Percentiles rank a stretch among this genome's conserved stretches.
Conservation (phyloP, 2,113 vertebrate genomes). For the Chascanopsetta lugubris region DNA sequence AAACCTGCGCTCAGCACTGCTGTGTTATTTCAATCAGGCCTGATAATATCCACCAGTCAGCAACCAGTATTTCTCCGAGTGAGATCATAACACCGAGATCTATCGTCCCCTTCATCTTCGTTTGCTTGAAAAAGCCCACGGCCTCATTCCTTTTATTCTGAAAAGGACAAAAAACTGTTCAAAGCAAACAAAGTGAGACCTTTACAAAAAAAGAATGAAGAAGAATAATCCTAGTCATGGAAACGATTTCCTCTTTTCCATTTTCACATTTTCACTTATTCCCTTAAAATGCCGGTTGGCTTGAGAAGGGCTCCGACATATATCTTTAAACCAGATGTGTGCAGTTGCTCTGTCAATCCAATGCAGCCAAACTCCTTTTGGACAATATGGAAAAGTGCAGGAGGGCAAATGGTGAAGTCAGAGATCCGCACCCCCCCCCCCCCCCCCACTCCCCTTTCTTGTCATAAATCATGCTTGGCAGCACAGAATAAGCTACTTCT, state of each 20-base stretch:
- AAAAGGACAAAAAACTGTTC: conserved; percentile 21
- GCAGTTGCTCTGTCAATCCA: conserved; percentile 73
- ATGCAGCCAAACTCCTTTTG: conserved; percentile 67
- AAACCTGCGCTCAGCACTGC: conserved; percentile 42
- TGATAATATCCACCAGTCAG: conserved; percentile 29
- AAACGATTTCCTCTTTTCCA: conserved; percentile 37
- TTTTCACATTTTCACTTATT: conserved; percentile 54
- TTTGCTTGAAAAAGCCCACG: conserved; percentile 15
- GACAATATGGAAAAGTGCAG: conserved; percentile 73
- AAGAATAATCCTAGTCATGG: conserved; percentile 27
- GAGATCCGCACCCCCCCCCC: no score
- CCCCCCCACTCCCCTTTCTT: conserved; percentile 66
- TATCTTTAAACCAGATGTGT: conserved; percentile 73
- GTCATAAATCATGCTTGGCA: conserved; percentile 84
- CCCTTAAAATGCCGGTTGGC: conserved; percentile 42
- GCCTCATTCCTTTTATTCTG: conserved; percentile 5
- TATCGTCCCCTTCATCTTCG: conserved; percentile 13
- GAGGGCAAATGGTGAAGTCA: conserved; percentile 81
- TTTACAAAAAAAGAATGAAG: conserved; percentile 6
- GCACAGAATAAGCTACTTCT: conserved; percentile 81
- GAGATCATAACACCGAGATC: conserved; percentile 16
- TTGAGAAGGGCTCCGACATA: conserved; percentile 22
- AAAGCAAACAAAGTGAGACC: conserved; percentile 1
- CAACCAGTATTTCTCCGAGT: conserved; percentile 21
- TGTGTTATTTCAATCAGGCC: conserved; percentile 23